phyloP scores from a whole-genome alignment of 2,113 vertebrate species.

The Regulus satrapa region DNA sequence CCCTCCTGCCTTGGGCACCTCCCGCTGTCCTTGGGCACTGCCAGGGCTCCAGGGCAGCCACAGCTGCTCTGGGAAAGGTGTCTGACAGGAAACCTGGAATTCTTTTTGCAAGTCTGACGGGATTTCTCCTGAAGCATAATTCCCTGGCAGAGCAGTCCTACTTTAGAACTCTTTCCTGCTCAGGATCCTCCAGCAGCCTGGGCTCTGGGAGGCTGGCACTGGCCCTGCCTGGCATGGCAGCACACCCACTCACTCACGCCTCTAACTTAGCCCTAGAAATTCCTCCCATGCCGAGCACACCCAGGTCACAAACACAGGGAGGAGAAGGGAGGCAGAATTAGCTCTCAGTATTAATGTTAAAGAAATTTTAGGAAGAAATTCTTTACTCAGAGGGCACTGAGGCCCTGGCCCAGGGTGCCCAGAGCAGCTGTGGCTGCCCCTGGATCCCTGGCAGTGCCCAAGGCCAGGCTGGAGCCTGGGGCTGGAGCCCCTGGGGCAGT shows the following conservation, averaged over 20 bases:
- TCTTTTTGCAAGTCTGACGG: background rate
- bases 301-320: background rate
- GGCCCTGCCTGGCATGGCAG: background rate
- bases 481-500: background rate
- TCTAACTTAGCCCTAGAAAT: accelerated
- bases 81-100: background rate
- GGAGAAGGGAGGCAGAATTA: background rate
- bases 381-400: background rate
- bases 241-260: background rate
- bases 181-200: background rate
- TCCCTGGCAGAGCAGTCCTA: background rate
- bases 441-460: background rate
- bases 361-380: background rate
- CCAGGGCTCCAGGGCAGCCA: background rate
- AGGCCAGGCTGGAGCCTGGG: background rate
- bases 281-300: background rate
- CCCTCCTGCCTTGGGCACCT: background rate
- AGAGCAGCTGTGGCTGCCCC: background rate
- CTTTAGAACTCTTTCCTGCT: background rate
- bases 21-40: background rate
- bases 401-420: background rate
- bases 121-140: background rate
- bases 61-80: background rate
- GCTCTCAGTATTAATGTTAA: background rate
- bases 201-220: background rate